Evolutionary conservation across 1,140 invertebrate genomes (phyloP).

Genomic region (Trichonephila clavata): DNA sequence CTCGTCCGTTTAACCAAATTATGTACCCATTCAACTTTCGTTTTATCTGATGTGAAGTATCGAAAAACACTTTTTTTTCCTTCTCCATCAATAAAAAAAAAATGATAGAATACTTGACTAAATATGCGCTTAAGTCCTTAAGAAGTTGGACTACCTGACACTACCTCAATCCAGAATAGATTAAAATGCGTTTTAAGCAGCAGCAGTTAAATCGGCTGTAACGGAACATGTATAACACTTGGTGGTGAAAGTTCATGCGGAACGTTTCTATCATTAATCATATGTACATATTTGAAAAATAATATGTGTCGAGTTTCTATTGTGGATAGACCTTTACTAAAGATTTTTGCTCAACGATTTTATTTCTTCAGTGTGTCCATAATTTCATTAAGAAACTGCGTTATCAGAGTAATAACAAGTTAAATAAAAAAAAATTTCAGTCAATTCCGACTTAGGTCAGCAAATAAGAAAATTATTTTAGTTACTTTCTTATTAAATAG

Average conservation of each 20-base stretch:
- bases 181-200: background rate
- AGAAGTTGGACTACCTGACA: conserved; percentile 42
- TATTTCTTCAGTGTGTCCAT: no score
- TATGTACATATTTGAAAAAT: background rate
- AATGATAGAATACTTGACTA: background rate
- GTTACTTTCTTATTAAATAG: no score
- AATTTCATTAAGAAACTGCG: no score
- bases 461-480: no score
- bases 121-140: background rate
- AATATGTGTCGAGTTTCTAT: background rate
- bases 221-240: background rate
- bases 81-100: background rate
- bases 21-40: conserved; percentile 59
- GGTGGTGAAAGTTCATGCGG: conserved; percentile 3
- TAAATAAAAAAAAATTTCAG: no score
- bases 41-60: conserved; percentile 35
- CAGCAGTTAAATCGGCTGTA: conserved; percentile 9
- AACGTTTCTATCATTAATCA: conserved; percentile 43
- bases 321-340: background rate
- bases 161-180: background rate
- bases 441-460: no score
- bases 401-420: no score
- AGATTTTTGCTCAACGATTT: background rate
- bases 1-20: conserved; percentile 10
- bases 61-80: conserved; percentile 18